These are phyloP conservation scores for Megathymus violae DNA, from an alignment of 1,140 invertebrate genomes.

Conservation along the genomic window DNA sequence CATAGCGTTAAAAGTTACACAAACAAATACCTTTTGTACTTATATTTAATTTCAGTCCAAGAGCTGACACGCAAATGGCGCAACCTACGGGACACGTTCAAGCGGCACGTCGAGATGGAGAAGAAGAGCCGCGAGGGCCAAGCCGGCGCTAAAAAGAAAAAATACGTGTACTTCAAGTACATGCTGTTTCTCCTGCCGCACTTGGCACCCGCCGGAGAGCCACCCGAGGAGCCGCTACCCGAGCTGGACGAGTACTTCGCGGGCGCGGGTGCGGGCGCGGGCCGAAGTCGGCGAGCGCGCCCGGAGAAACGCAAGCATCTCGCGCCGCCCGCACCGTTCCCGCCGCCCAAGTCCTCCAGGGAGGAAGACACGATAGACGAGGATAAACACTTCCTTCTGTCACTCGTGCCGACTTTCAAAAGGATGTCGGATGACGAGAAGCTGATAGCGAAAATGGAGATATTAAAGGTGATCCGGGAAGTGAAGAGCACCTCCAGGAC, in stretches of 20 bases:
- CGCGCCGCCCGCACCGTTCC: neutral
- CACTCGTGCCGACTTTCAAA: slow-evolving; percentile 53
- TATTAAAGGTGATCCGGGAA: slow-evolving; percentile 50
- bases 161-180: slow-evolving; percentile 58
- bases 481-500: slow-evolving; percentile 18
- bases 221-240: slow-evolving; percentile 28
- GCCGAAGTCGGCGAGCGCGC: neutral
- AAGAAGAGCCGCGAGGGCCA: slow-evolving; percentile 43
- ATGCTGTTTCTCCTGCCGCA: slow-evolving; percentile 55
- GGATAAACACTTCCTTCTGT: slow-evolving; percentile 57
- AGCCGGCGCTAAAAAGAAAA: slow-evolving; percentile 43
- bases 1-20: too few relatives aligned
- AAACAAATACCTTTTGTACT: too few relatives aligned
- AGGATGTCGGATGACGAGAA: slow-evolving; percentile 55
- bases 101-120: slow-evolving; percentile 46
- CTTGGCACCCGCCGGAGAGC: slow-evolving; percentile 20
- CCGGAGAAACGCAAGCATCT: neutral
- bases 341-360: slow-evolving; percentile 2
- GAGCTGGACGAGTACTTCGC: slow-evolving; percentile 38
- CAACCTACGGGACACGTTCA: slow-evolving; percentile 57
- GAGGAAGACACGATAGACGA: slow-evolving; percentile 48
- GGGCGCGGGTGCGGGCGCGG: neutral
- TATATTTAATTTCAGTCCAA: slow-evolving; percentile 42
- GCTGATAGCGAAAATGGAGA: slow-evolving; percentile 55
- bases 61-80: slow-evolving; percentile 58